phyloP scores from a whole-genome alignment of 2,888 invertebrate species.

The Druceiella hillmani region DNA sequence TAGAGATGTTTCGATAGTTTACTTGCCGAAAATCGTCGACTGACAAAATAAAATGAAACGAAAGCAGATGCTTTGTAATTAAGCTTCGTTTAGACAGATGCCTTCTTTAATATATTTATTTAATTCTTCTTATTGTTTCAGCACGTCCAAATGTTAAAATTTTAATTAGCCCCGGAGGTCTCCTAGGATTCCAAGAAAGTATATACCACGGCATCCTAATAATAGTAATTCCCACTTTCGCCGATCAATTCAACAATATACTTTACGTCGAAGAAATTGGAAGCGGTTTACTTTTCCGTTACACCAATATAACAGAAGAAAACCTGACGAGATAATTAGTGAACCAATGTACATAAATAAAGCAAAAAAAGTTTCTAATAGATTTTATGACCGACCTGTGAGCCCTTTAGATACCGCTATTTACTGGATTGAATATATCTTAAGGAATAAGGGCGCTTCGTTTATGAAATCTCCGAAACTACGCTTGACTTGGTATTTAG shows the following conservation, averaged over 20 bases:
- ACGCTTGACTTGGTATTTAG: constrained; percentile 36
- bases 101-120: no score
- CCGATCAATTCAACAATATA: constrained; percentile 40
- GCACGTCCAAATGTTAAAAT: constrained; percentile 39
- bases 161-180: constrained; percentile 42
- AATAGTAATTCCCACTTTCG: constrained; percentile 39
- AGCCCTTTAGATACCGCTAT: constrained; percentile 22
- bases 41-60: no score
- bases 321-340: constrained; percentile 30
- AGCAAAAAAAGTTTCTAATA: constrained; percentile 18
- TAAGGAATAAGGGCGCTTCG: constrained; percentile 24
- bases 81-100: no score
- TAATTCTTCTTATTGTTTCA: no score
- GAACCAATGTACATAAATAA: constrained; percentile 27
- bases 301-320: constrained; percentile 30
- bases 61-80: no score
- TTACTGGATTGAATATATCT: constrained; percentile 26
- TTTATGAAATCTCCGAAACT: constrained; percentile 28
- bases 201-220: constrained; percentile 38
- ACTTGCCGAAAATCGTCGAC: no score
- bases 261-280: constrained; percentile 33
- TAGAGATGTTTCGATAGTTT: no score
- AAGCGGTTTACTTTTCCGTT: constrained; percentile 33
- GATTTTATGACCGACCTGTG: constrained; percentile 24
- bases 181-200: constrained; percentile 38